A percentile compares a stretch with the other conserved stretches of the same genome.
Evolutionary conservation across 1,140 invertebrate genomes (phyloP).

Genomic region (Dysdera silvatica): DNA sequence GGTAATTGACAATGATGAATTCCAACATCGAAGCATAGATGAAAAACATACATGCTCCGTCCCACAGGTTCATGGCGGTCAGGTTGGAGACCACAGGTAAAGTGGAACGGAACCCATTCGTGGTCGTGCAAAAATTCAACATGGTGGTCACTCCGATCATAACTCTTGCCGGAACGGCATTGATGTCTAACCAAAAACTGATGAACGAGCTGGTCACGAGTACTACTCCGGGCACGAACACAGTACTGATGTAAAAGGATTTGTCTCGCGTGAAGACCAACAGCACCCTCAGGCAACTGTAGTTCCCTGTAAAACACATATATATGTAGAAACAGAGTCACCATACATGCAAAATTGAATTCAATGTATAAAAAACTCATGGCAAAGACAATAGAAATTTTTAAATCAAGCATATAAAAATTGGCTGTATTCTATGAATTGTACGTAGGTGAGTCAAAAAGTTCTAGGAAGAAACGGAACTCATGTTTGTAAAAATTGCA

Average conservation of each 20-base stretch:
- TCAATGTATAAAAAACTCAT: no score
- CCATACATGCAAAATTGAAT: no score
- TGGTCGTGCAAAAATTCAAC: constrained; percentile 93
- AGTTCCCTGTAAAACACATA: constrained; percentile 65
- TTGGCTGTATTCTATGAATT: no score
- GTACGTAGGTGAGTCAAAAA: no score
- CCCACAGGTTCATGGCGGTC: constrained; percentile 94
- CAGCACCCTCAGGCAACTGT: constrained; percentile 84
- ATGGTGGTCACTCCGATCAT: constrained; percentile 75
- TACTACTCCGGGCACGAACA: constrained; percentile 90
- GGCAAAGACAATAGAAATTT: no score
- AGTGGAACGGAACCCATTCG: constrained; percentile 51
- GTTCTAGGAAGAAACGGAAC: no score
- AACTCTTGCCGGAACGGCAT: constrained; percentile 83
- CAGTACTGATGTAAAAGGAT: constrained; percentile 90
- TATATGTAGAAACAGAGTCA: no score
- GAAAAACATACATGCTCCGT: constrained; percentile 94
- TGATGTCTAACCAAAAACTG: constrained; percentile 92
- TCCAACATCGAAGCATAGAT: constrained; percentile 86
- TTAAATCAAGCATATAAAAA: no score
- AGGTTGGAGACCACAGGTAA: constrained; percentile 84
- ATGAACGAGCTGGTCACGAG: constrained; percentile 89
- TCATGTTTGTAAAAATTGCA: no score
- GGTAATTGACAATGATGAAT: constrained; percentile 90
- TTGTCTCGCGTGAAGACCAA: constrained; percentile 83